A percentile compares a stretch with the other conserved stretches of the same genome.
These are phyloP conservation scores for Ceratoteleas bidentatus DNA, from an alignment of 1,140 invertebrate species.

Conservation along the genomic window DNA sequence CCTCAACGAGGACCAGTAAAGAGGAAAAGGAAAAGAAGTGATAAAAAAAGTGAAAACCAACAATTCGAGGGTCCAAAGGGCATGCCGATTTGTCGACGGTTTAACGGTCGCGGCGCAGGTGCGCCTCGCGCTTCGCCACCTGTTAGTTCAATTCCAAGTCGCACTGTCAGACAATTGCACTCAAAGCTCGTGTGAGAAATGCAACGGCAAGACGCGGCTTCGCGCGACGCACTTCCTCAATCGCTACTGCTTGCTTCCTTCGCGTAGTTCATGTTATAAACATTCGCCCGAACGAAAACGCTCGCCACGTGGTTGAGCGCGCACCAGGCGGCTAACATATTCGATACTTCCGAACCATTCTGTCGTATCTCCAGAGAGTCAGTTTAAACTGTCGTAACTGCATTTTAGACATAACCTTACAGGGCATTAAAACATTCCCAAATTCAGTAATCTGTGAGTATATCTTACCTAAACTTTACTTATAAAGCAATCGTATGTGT, in stretches of 20 bases:
- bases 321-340: no score
- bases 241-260: slow-evolving; percentile 54
- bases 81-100: slow-evolving; percentile 47
- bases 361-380: no score
- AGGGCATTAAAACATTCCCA: no score
- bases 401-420: no score
- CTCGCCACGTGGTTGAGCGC: not conserved
- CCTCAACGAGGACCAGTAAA: no score
- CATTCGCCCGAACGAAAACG: slow-evolving; percentile 43
- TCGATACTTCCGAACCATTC: no score
- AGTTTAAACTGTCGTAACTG: no score
- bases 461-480: no score
- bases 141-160: slow-evolving; percentile 59
- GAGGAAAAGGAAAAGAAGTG: no score
- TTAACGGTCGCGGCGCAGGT: slow-evolving; percentile 53
- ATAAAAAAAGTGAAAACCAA: no score
- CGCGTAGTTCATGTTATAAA: slow-evolving; percentile 52
- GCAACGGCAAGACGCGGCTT: slow-evolving; percentile 57
- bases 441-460: no score
- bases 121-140: slow-evolving; percentile 54
- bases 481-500: no score
- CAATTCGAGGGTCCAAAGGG: slow-evolving; percentile 20
- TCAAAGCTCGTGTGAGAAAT: slow-evolving; percentile 61
- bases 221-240: slow-evolving; percentile 41
- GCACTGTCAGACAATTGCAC: slow-evolving; percentile 55